These are phyloP conservation scores for Pelusios castaneus DNA, from an alignment of 2,113 vertebrate species.

Conservation along the genomic window DNA sequence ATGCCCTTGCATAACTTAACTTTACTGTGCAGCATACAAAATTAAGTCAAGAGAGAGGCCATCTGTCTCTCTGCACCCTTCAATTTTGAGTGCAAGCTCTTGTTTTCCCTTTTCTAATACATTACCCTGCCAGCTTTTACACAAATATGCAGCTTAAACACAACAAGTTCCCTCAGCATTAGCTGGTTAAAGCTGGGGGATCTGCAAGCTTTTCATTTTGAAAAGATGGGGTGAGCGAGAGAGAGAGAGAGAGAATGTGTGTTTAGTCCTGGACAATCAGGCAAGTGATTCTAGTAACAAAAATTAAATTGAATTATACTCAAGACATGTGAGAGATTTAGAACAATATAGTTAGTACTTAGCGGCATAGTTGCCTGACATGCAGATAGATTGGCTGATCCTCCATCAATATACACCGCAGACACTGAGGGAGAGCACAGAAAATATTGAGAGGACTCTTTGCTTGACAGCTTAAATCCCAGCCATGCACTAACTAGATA, in stretches of 20 bases:
- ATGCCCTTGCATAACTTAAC: background rate
- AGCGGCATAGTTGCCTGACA: conserved; percentile 72
- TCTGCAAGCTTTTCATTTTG: conserved; percentile 52
- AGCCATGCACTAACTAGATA: conserved; percentile 39
- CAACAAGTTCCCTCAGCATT: conserved; percentile 60
- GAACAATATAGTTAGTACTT: conserved; percentile 71
- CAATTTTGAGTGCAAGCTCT: background rate
- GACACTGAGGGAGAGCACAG: conserved; percentile 63
- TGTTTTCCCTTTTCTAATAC: background rate
- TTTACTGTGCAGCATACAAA: background rate
- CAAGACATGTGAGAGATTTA: conserved; percentile 71
- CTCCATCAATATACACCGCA: conserved; percentile 65
- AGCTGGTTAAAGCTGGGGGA: conserved; percentile 46
- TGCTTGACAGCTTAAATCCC: conserved; percentile 75
- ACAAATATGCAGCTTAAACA: conserved; percentile 51
- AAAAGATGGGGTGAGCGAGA: conserved; percentile 52
- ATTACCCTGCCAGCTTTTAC: conserved; percentile 49
- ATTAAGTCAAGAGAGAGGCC: background rate
- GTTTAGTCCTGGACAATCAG: conserved; percentile 44
- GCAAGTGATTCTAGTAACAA: conserved; percentile 42
- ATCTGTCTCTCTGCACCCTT: conserved; percentile 32
- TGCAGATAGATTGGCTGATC: conserved; percentile 69
- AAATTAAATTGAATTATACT: conserved; percentile 62
- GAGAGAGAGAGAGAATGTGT: conserved; percentile 38
- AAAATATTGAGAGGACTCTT: conserved; percentile 66